These are phyloP conservation scores for Uria aalge DNA, from an alignment of 2,113 vertebrate genomes.

Conservation along the genomic window DNA sequence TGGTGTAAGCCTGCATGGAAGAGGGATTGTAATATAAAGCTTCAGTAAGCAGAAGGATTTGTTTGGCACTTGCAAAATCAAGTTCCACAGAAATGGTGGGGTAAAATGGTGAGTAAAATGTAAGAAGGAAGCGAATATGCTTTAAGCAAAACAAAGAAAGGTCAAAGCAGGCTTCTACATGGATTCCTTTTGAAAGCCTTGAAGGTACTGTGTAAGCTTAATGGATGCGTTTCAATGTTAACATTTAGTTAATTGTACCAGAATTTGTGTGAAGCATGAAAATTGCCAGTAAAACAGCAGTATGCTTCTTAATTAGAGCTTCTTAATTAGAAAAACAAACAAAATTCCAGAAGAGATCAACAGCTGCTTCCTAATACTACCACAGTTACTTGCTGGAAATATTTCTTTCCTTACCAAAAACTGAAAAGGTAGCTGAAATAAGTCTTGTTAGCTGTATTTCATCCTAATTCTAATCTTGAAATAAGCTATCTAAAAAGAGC, in stretches of 20 bases:
- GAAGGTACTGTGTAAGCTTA: background rate
- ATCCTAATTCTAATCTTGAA: background rate
- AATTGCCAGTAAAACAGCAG: background rate
- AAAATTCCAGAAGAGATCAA: background rate
- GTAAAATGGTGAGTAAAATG: background rate
- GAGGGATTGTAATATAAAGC: background rate
- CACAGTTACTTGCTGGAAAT: background rate
- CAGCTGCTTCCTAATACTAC: background rate
- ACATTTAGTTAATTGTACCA: background rate
- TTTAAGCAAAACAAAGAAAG: background rate
- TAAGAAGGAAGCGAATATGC: background rate
- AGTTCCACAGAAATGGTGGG: background rate
- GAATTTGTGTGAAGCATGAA: background rate
- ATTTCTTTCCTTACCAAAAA: background rate
- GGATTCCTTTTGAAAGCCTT: background rate
- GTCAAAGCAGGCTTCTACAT: background rate
- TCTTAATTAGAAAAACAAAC: background rate
- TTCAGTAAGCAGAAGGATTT: background rate
- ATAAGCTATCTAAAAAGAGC: background rate
- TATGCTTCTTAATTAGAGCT: background rate
- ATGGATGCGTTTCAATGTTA: background rate
- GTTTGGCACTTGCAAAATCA: background rate
- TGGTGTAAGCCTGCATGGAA: background rate
- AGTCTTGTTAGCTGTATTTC: background rate
- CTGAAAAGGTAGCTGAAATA: background rate